Conservation (phyloP, 2,113 vertebrate species). For the Tenrec ecaudatus region DNA sequence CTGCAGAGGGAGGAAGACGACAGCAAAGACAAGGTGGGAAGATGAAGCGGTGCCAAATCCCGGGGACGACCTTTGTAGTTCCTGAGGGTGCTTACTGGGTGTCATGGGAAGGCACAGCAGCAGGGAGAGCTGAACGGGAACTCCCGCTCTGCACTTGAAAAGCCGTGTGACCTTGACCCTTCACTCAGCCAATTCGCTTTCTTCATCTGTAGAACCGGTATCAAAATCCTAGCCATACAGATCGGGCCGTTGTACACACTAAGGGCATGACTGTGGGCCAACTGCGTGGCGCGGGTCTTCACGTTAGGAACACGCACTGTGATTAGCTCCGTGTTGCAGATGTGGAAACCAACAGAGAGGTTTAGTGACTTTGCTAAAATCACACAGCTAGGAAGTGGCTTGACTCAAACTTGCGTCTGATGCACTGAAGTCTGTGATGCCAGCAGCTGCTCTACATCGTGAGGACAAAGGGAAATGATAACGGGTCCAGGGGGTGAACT, state of each 20-base stretch:
- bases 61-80: not conserved
- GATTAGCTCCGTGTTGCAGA: not conserved
- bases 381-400: not conserved
- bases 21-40: not conserved
- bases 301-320: not conserved
- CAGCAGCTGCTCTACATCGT: fast-evolving
- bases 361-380: not conserved
- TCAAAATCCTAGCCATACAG: not conserved
- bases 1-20: not conserved
- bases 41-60: not conserved
- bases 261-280: not conserved
- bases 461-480: not conserved
- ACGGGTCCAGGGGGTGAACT: not conserved
- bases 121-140: not conserved
- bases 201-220: not conserved
- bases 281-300: not conserved
- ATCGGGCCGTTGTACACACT: not conserved
- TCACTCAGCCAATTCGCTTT: not conserved
- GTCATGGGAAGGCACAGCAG: not conserved
- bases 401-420: not conserved
- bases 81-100: not conserved
- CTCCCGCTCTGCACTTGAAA: not conserved
- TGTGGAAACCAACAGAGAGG: slow-evolving; percentile 1
- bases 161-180: not conserved
- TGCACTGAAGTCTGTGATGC: not conserved